Conservation (phyloP, 1,140 invertebrate species). For the Drosophila nikananu region DNA sequence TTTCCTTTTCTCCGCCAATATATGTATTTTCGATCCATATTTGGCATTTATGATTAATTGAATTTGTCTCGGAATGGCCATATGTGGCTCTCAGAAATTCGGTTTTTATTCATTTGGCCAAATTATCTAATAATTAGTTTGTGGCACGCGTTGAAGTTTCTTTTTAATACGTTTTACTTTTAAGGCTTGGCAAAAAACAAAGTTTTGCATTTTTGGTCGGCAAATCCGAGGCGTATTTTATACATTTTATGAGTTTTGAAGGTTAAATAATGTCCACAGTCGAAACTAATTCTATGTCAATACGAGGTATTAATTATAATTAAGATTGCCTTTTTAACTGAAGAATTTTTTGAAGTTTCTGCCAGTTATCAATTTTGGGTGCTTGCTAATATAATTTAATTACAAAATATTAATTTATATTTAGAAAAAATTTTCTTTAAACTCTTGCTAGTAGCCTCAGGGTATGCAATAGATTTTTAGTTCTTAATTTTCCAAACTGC, state of each 20-base stretch:
- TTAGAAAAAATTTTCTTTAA: background rate
- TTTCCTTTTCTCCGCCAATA: slow-evolving; percentile 45
- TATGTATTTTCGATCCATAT: slow-evolving; percentile 55
- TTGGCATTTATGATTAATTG: slow-evolving; percentile 74
- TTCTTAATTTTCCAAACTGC: too few relatives aligned
- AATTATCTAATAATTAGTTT: slow-evolving; percentile 51
- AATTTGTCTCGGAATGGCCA: slow-evolving; percentile 58
- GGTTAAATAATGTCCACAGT: background rate
- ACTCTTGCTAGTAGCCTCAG: background rate
- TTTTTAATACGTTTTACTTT: slow-evolving; percentile 28
- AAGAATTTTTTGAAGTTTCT: background rate
- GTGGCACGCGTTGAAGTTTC: slow-evolving; percentile 31
- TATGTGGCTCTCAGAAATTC: slow-evolving; percentile 17
- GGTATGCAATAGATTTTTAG: slow-evolving; percentile 22
- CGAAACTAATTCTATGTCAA: background rate
- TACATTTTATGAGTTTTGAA: slow-evolving; percentile 16
- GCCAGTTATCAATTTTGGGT: background rate
- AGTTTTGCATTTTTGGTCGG: background rate
- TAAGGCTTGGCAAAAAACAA: slow-evolving; percentile 20
- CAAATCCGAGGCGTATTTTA: slow-evolving; percentile 15
- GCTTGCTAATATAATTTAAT: background rate
- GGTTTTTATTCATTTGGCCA: slow-evolving; percentile 37
- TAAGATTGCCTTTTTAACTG: background rate
- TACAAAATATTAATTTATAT: background rate
- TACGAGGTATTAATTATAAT: too few relatives aligned